phyloP scores from a whole-genome alignment of 53 echinoderm and acorn worm genomes.

The Patiria pectinifera region DNA sequence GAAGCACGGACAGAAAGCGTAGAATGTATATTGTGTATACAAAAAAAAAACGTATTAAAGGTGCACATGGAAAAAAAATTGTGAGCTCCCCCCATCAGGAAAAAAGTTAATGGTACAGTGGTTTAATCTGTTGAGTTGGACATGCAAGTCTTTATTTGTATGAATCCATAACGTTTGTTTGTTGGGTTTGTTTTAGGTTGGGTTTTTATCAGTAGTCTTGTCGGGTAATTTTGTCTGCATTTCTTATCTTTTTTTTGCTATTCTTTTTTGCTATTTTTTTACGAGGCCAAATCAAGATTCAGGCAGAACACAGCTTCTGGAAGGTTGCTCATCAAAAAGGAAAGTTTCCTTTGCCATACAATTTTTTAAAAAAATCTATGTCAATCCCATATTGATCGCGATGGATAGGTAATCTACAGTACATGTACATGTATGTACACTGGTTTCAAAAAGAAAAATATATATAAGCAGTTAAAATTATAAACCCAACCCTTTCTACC shows the following conservation, averaged over 20 bases:
- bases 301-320: neutral
- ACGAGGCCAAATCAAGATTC: neutral
- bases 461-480: too few species aligned
- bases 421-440: neutral
- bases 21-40: neutral
- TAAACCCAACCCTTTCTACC: too few species aligned
- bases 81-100: neutral
- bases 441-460: neutral
- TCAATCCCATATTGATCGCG: neutral
- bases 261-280: neutral
- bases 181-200: neutral
- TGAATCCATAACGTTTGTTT: neutral
- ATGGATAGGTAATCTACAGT: neutral
- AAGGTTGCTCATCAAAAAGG: neutral
- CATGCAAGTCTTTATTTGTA: neutral
- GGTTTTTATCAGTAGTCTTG: too few species aligned
- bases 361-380: neutral
- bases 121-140: too few species aligned
- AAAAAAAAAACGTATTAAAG: neutral
- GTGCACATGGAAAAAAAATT: neutral
- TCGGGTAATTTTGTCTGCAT: too few species aligned
- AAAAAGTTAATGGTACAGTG: neutral
- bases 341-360: neutral
- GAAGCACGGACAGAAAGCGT: slow-evolving; percentile 14
- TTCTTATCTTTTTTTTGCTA: neutral